Evolutionary conservation across 2,113 vertebrate species (phyloP), one percentile per base, ranked within the genome.

Genomic region (Poeciliopsis prolifica): DNA sequence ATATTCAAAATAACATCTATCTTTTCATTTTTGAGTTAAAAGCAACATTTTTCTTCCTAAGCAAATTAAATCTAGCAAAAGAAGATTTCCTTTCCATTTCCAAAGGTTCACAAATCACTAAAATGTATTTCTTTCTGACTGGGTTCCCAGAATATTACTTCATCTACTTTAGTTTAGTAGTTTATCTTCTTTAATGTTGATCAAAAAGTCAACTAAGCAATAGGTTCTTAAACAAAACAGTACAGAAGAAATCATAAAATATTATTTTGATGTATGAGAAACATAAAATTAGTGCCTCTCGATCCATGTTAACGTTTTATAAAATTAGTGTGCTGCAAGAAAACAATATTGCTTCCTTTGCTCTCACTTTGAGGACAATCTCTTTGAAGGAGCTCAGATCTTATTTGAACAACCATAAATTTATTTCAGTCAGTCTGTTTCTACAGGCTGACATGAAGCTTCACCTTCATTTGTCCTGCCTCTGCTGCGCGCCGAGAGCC

Each of bases 381-480:
- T 15, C 3, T 76, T 77, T 80, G 78, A 73, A 84, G 54, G 58
- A 73, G 40, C 19, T 78, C 11, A 68, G 71, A 77, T 71, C 65
- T 78, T 24, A 74, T 77, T 40, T 65, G 31, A 70, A 44, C 9
- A 11, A 3, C 0, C 44, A 69, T 29, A 40, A 62, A 33, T 75
- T 3, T 10, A n/a, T n/a, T n/a, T n/a, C 63, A 44, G 66, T 61
- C 61, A 26, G 28, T 24, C 35, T 78, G 48, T 68, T 78, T 68
- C 51, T 74, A 72, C 79, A 88, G 8, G 70, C 61, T 58, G 79
- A 76, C 76, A 79, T n/a, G 64, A 77, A 62, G 26, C 75, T 78
- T 81, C 80, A 80, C 86, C 81, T 86, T 83, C 69, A 78, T 60
- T 26, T 42, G 74, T 75, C 76, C 79, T 65, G 66, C 68, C 30